Evolutionary conservation across 1,140 invertebrate species (phyloP).

Genomic region (Penaeus chinensis): DNA sequence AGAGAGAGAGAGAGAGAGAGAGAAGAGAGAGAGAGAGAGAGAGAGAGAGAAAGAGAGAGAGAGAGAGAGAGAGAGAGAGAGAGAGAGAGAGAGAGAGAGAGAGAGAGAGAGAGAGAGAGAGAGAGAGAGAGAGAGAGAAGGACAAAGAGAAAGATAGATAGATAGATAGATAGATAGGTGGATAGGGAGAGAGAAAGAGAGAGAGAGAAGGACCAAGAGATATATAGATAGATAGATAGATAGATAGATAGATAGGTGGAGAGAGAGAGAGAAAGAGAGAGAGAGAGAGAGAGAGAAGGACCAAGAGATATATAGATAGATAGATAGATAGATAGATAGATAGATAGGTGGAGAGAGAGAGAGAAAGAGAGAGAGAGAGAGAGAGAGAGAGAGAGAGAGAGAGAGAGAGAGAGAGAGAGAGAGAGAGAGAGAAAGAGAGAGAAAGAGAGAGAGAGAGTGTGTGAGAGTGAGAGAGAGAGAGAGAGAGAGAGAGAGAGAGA

Average conservation of each 20-base stretch:
- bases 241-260: no score
- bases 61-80: no score
- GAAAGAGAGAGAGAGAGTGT: no score
- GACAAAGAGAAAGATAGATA: slow-evolving; percentile 12
- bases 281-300: not conserved
- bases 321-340: not conserved
- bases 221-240: not conserved
- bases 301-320: not conserved
- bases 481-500: no score
- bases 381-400: no score
- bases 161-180: slow-evolving; percentile 5
- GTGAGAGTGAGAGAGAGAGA: no score
- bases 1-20: not conserved
- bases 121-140: not conserved
- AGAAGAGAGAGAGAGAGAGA: not conserved
- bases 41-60: slow-evolving; percentile 6
- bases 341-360: not conserved
- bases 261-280: not conserved
- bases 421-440: no score
- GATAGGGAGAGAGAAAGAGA: no score
- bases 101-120: no score
- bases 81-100: no score
- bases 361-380: no score
- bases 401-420: no score
- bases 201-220: not conserved